Evolutionary conservation across 1,140 invertebrate species (phyloP).

Genomic region (Lineus longissimus): DNA sequence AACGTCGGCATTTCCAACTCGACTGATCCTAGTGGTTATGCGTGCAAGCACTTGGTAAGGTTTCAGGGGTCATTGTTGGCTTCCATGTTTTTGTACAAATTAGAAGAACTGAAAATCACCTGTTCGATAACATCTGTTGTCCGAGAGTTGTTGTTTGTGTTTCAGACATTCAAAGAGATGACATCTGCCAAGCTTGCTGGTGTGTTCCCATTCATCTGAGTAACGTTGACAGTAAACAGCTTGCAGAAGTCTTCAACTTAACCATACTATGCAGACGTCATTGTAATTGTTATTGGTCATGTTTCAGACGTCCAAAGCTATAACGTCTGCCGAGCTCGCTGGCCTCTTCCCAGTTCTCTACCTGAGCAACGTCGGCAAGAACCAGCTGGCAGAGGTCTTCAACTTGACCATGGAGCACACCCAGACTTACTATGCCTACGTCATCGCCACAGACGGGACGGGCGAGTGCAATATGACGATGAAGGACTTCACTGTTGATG

Average conservation of each 20-base stretch:
- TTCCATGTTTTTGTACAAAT: neutral
- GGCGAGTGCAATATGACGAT: slow-evolving; percentile 24
- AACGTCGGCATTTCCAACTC: slow-evolving; percentile 27
- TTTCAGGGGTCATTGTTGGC: neutral
- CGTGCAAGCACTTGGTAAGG: slow-evolving; percentile 34
- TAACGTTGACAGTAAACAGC: neutral
- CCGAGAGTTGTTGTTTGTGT: too few relatives aligned
- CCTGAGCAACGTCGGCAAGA: slow-evolving; percentile 22
- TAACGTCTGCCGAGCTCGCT: slow-evolving; percentile 17
- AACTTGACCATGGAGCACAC: slow-evolving; percentile 22
- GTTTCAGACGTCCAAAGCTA: neutral
- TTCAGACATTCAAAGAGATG: too few relatives aligned
- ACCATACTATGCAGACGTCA: neutral
- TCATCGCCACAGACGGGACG: slow-evolving; percentile 29
- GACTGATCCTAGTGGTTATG: slow-evolving; percentile 13
- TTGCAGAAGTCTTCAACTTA: neutral
- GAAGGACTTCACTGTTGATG: slow-evolving; percentile 20
- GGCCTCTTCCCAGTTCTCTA: slow-evolving; percentile 23
- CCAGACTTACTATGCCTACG: slow-evolving; percentile 24
- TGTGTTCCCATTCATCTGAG: neutral
- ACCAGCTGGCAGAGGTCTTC: slow-evolving; percentile 21
- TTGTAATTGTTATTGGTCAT: neutral
- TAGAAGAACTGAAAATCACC: neutral
- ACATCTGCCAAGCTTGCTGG: too few relatives aligned
- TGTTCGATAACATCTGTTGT: neutral